Conservation (phyloP, 2,888 invertebrate genomes). For the Leptarthrus brevirostris region DNA sequence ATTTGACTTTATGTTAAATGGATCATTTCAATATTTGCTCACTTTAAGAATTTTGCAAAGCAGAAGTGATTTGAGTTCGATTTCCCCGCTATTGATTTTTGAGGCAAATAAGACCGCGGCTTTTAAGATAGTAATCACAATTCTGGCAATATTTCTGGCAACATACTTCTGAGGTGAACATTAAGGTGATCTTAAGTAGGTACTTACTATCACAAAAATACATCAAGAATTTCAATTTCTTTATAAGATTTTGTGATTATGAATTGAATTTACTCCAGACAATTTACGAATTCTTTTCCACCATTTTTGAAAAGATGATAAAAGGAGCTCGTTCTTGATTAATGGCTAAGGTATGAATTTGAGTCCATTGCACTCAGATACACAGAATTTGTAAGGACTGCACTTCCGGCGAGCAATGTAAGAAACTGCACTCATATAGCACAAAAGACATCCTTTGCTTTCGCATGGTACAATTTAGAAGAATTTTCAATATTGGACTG, state of each 20-base stretch:
- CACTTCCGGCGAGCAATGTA: conserved; percentile 26
- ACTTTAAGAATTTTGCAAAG: conserved; percentile 3
- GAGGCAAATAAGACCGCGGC: neutral
- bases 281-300: neutral
- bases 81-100: conserved; percentile 1
- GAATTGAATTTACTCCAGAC: no score
- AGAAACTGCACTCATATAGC: conserved; percentile 25
- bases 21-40: conserved; percentile 36
- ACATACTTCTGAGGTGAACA: no score
- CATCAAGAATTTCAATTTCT: no score
- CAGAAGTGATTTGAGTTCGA: conserved; percentile 24
- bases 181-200: no score
- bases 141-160: no score
- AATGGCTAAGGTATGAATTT: neutral
- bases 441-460: conserved; percentile 23
- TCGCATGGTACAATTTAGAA: neutral
- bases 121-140: no score
- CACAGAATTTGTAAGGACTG: conserved; percentile 23
- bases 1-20: conserved; percentile 43
- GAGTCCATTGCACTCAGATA: conserved; percentile 23
- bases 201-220: no score
- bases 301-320: neutral
- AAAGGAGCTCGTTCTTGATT: neutral
- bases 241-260: no score
- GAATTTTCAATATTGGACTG: neutral